A percentile compares a stretch with the other conserved stretches of the same genome.
These are phyloP conservation scores for Tympanoctomys barrerae DNA, from an alignment of 2,797 vertebrate species.

Conservation along the genomic window DNA sequence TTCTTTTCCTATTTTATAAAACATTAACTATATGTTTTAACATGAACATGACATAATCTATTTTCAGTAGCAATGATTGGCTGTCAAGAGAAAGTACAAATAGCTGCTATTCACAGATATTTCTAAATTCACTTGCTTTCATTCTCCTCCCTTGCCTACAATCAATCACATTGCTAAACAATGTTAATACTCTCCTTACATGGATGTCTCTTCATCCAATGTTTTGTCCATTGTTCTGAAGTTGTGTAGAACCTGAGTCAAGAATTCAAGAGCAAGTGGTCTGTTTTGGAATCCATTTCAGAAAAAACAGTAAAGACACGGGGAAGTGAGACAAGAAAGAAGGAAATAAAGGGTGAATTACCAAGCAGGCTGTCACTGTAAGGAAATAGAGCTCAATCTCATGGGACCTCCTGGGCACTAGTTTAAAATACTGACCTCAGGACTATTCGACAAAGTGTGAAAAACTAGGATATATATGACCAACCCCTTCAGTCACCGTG, in stretches of 20 bases:
- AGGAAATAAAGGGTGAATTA: constrained; percentile 36
- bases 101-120: constrained; percentile 24
- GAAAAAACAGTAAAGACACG: constrained; percentile 27
- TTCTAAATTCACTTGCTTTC: constrained; percentile 16
- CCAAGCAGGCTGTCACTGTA: constrained; percentile 10
- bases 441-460: not conserved
- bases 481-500: not conserved
- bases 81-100: constrained; percentile 23
- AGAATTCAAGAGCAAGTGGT: constrained; percentile 34
- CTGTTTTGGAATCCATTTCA: constrained; percentile 45
- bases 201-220: constrained; percentile 4
- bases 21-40: not conserved
- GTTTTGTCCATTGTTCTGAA: constrained; percentile 47
- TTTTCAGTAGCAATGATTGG: constrained; percentile 39
- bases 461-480: not conserved
- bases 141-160: not conserved
- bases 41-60: not conserved
- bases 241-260: constrained; percentile 46
- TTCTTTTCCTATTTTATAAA: constrained; percentile 24
- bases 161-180: not conserved
- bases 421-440: not conserved
- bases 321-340: constrained; percentile 36
- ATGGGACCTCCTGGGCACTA: constrained; percentile 34
- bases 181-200: not conserved
- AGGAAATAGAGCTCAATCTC: constrained; percentile 36